These are phyloP conservation scores for Toxotes chatareus DNA, from an alignment of 2,113 vertebrate species.

Conservation along the genomic window DNA sequence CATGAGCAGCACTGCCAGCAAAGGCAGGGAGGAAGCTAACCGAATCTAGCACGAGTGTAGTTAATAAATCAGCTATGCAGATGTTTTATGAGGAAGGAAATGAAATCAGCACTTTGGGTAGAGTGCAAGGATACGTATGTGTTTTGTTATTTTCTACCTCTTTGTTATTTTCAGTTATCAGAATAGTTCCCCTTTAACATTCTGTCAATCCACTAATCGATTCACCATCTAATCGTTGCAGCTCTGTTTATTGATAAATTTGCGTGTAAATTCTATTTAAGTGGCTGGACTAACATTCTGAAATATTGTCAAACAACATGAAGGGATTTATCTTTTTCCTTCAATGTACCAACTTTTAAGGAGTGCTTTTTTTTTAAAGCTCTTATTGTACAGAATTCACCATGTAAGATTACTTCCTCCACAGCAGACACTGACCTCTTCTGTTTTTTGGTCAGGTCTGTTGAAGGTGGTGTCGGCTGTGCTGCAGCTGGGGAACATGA, in stretches of 20 bases:
- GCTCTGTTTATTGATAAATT: neutral
- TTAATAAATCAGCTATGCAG: neutral
- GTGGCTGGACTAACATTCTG: too few species aligned
- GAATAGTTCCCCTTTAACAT: neutral
- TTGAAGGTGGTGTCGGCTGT: slow-evolving; percentile 94
- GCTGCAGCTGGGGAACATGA: slow-evolving; percentile 96
- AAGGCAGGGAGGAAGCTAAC: neutral
- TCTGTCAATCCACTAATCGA: neutral
- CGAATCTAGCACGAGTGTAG: too few species aligned
- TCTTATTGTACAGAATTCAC: neutral
- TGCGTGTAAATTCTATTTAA: neutral
- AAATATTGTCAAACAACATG: neutral
- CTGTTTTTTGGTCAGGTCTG: slow-evolving; percentile 83
- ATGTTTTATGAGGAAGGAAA: neutral
- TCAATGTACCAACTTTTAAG: neutral
- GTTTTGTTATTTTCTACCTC: neutral
- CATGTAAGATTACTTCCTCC: neutral
- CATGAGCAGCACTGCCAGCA: too few species aligned
- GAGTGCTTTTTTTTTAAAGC: neutral
- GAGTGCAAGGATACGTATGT: neutral
- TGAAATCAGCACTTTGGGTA: neutral
- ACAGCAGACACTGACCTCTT: neutral
- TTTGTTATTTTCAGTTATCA: neutral
- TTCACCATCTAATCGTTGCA: neutral
- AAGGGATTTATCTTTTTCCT: neutral